Evolutionary conservation across 2,888 invertebrate genomes (phyloP).

Genomic region (Heliconius erato): DNA sequence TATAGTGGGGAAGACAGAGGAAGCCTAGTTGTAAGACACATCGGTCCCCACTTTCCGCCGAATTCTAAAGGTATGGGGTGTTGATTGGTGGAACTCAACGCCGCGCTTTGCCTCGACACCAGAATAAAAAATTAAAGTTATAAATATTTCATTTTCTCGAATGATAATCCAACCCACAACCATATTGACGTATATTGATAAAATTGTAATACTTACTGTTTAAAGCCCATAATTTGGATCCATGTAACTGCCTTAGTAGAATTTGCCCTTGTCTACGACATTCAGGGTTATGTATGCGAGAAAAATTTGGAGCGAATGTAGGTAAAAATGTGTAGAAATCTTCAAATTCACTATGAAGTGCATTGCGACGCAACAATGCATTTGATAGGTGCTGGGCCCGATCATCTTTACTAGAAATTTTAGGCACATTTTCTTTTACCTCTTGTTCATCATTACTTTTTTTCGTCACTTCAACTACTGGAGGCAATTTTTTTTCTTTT

Average conservation of each 20-base stretch:
- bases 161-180: not conserved
- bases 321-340: constrained; percentile 88
- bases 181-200: not conserved
- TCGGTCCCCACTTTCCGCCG: no score
- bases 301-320: constrained; percentile 89
- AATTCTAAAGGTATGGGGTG: no score
- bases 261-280: constrained; percentile 90
- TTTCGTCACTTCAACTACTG: constrained; percentile 30
- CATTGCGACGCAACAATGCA: constrained; percentile 74
- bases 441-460: constrained; percentile 33
- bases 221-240: constrained; percentile 89
- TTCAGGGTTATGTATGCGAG: constrained; percentile 87
- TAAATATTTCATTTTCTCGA: no score
- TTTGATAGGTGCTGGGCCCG: constrained; percentile 73
- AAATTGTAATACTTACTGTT: constrained; percentile 86
- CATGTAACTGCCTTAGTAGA: constrained; percentile 88
- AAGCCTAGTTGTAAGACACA: no score
- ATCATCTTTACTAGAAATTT: constrained; percentile 62
- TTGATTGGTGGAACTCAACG: no score
- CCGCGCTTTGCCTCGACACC: no score
- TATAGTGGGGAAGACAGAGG: no score
- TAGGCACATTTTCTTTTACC: constrained; percentile 42
- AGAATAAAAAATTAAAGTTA: no score
- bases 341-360: constrained; percentile 85
- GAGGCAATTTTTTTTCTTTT: constrained; percentile 25